These are phyloP conservation scores for Cataglyphis rosenhaueri DNA, from an alignment of 2,888 invertebrate genomes.

Conservation along the genomic window DNA sequence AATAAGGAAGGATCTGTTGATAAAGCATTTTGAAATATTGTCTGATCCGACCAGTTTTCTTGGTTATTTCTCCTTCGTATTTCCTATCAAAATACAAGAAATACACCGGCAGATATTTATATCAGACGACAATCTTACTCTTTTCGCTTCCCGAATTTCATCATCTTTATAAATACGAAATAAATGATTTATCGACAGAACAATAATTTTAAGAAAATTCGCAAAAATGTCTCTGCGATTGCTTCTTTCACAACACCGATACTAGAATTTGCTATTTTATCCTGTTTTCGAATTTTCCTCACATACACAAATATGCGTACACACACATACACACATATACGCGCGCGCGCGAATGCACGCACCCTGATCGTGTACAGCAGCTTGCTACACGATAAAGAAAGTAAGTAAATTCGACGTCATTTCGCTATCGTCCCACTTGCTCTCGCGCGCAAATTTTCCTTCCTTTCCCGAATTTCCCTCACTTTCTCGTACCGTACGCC, in stretches of 20 bases:
- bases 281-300: neutral
- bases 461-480: neutral
- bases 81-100: neutral
- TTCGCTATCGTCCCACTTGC: neutral
- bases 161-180: neutral
- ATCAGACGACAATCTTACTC: neutral
- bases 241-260: neutral
- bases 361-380: neutral
- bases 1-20: neutral
- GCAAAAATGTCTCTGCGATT: neutral
- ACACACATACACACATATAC: neutral
- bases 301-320: neutral
- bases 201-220: neutral
- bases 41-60: neutral
- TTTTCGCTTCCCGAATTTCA: neutral
- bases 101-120: neutral
- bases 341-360: neutral
- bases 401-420: constrained; percentile 9
- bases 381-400: neutral
- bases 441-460: constrained; percentile 5
- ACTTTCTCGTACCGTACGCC: neutral
- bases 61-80: neutral
- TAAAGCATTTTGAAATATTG: neutral
- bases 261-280: neutral
- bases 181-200: neutral